Conservation (phyloP, 2,888 invertebrate genomes). For the Omphaloscelis lunosa region DNA sequence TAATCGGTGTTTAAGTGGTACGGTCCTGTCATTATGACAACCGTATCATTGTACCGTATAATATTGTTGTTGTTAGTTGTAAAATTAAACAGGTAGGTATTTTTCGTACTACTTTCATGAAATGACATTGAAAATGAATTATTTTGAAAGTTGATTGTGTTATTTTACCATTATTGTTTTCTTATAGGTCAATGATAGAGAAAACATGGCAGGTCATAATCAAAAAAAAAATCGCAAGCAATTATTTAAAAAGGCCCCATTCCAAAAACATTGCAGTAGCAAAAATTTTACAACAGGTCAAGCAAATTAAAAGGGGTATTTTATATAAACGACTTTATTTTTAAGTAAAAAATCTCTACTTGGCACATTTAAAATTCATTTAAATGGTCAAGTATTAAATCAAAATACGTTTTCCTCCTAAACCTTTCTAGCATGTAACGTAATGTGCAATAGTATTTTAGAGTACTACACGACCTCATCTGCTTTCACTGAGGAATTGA, state of each 20-base stretch:
- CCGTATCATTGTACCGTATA: too few species aligned
- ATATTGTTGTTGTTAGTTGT: too few species aligned
- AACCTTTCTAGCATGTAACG: constrained; percentile 3
- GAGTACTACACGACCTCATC: background rate
- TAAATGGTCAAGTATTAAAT: background rate
- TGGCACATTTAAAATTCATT: background rate
- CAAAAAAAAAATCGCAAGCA: too few species aligned
- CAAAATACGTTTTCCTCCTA: background rate
- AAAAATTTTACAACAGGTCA: background rate
- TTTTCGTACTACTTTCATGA: background rate
- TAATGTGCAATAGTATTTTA: constrained; percentile 6
- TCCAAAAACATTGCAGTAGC: background rate
- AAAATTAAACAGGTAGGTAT: background rate
- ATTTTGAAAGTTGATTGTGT: background rate
- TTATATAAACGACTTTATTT: background rate
- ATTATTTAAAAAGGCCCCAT: too few species aligned
- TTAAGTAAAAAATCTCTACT: background rate
- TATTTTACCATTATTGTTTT: background rate
- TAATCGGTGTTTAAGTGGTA: constrained; percentile 25
- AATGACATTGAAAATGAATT: background rate
- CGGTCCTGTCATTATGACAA: background rate
- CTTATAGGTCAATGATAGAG: background rate
- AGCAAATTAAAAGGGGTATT: background rate
- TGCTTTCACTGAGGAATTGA: constrained; percentile 6
- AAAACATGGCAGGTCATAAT: background rate